Evolutionary conservation across 2,797 vertebrate genomes (phyloP).

Genomic region (Tinamus major): DNA sequence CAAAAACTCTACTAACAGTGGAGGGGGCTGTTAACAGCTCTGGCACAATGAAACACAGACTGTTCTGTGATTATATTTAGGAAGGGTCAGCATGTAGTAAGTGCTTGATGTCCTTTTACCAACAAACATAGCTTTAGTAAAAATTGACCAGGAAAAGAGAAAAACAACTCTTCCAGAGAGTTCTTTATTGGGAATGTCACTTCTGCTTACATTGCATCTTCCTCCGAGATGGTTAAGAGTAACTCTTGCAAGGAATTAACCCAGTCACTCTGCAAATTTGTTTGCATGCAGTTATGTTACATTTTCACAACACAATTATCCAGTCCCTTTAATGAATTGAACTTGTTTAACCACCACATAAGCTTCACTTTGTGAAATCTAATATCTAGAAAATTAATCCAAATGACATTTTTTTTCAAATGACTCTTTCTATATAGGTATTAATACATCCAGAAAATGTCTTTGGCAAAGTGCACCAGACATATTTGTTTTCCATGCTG

Average conservation of each 20-base stretch:
- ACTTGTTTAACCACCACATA: neutral
- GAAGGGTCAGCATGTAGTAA: neutral
- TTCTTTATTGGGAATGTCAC: neutral
- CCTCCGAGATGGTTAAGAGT: neutral
- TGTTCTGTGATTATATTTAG: neutral
- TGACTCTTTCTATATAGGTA: neutral
- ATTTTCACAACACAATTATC: neutral
- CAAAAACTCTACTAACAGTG: neutral
- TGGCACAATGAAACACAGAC: neutral
- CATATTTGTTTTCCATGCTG: neutral
- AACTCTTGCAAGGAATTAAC: neutral
- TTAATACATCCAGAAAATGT: neutral
- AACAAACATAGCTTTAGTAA: neutral
- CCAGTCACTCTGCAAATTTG: neutral
- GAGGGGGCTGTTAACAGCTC: neutral
- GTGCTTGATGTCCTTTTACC: neutral
- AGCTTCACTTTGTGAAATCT: neutral
- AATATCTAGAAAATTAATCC: neutral
- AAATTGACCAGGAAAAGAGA: neutral
- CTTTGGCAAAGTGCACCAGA: neutral
- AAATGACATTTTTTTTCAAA: neutral
- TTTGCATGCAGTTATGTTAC: neutral
- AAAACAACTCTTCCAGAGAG: neutral
- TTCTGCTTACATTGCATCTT: neutral
- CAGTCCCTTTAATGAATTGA: neutral